Conservation (phyloP, 2,797 vertebrate genomes). For the Spondyliosoma cantharus region DNA sequence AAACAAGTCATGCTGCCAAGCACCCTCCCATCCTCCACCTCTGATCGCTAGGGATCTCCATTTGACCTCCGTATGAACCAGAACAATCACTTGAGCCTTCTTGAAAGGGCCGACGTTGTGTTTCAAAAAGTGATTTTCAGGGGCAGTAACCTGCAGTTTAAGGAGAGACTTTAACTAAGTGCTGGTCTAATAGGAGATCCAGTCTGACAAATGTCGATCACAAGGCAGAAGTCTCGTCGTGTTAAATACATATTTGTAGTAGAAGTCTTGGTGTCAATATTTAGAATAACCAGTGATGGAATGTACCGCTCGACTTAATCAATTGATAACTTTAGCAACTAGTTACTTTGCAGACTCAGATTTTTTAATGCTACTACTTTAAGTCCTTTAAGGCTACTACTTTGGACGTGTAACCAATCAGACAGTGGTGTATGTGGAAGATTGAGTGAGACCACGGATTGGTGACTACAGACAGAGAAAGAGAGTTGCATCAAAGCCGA, state of each 20-base stretch:
- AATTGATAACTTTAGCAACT: no score
- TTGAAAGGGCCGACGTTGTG: slow-evolving; percentile 57
- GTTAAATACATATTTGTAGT: slow-evolving; percentile 12
- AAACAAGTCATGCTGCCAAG: slow-evolving; percentile 81
- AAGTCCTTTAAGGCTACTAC: no score
- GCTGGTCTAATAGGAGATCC: slow-evolving; percentile 57
- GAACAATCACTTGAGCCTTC: slow-evolving; percentile 66
- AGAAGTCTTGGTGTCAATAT: no score
- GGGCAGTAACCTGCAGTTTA: slow-evolving; percentile 64
- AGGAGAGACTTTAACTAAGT: slow-evolving; percentile 51
- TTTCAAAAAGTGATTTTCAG: slow-evolving; percentile 54
- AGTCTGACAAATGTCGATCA: slow-evolving; percentile 54
- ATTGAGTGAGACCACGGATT: no score
- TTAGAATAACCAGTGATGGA: no score
- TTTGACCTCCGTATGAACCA: slow-evolving; percentile 77
- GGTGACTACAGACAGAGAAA: no score
- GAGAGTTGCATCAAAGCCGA: no score
- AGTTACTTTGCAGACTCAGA: no score
- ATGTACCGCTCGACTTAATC: no score
- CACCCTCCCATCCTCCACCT: slow-evolving; percentile 78
- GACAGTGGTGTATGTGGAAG: no score
- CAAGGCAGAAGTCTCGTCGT: slow-evolving; percentile 17
- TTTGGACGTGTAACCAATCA: no score
- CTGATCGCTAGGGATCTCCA: slow-evolving; percentile 74
- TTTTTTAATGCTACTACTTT: no score